Conservation (phyloP, 2,888 invertebrate genomes). For the Sylvicola cinctus region DNA sequence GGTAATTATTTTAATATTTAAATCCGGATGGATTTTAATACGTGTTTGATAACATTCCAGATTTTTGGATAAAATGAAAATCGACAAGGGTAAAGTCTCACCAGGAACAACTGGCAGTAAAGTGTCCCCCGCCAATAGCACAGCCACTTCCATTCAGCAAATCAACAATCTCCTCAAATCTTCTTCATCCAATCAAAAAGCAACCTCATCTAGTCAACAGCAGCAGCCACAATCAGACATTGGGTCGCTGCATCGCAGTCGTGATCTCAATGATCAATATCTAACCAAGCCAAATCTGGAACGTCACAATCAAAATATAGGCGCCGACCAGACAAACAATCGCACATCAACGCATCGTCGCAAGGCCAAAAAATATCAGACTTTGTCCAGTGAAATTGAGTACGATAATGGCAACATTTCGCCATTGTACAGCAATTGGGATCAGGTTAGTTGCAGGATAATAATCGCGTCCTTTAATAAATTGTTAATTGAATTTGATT, state of each 20-base stretch:
- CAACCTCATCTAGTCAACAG: constrained; percentile 9
- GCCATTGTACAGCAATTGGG: constrained; percentile 54
- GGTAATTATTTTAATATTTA: no score
- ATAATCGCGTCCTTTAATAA: not conserved
- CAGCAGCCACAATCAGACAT: no score
- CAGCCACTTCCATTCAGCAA: constrained; percentile 6
- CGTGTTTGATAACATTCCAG: no score
- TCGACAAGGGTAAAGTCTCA: constrained; percentile 9
- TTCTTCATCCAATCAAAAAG: constrained; percentile 5
- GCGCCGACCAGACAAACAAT: constrained; percentile 9
- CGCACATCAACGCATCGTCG: constrained; percentile 6
- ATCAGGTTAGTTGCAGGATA: constrained; percentile 19
- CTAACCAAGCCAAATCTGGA: constrained; percentile 31
- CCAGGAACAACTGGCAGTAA: constrained; percentile 4
- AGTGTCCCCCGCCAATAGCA: no score
- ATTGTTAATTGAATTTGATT: not conserved
- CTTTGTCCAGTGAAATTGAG: constrained; percentile 26
- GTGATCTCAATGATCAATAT: constrained; percentile 21
- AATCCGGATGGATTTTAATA: no score
- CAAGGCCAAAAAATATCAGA: no score
- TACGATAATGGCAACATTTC: constrained; percentile 38
- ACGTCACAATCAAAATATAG: constrained; percentile 9
- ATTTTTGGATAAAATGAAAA: constrained; percentile 11
- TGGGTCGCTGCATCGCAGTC: no score
- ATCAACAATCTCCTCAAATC: constrained; percentile 8